phyloP scores from a whole-genome alignment of 2,113 vertebrate genomes.

The Ammospiza caudacuta region DNA sequence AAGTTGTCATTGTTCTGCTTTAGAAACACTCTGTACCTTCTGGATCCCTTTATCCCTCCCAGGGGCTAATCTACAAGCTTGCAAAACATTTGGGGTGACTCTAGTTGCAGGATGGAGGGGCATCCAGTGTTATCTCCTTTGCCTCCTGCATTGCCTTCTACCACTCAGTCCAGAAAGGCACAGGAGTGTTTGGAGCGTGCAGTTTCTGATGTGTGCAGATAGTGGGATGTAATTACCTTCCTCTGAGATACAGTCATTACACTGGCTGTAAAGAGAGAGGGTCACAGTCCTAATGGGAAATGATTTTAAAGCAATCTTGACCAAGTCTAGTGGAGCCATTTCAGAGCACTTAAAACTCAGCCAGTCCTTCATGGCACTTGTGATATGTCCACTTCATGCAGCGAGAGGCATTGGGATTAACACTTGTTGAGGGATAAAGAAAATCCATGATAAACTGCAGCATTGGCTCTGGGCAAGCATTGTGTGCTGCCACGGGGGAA shows the following conservation, averaged over 20 bases:
- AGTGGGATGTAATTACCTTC: constrained; percentile 48
- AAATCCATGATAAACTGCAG: neutral
- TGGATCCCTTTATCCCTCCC: constrained; percentile 46
- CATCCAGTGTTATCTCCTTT: neutral
- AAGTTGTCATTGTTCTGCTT: constrained; percentile 56
- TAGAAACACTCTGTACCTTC: constrained; percentile 42
- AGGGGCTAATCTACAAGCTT: neutral
- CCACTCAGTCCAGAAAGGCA: neutral
- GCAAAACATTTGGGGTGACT: neutral
- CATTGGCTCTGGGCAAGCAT: neutral
- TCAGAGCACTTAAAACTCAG: constrained; percentile 58
- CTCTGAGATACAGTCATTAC: constrained; percentile 15
- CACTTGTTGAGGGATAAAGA: constrained; percentile 8
- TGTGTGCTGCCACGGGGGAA: neutral
- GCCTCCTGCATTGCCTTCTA: neutral
- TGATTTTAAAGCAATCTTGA: constrained; percentile 64
- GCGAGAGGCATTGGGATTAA: neutral
- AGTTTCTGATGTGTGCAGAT: constrained; percentile 26
- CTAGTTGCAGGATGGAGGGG: neutral
- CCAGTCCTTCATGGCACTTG: constrained; percentile 17
- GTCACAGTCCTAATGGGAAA: constrained; percentile 51
- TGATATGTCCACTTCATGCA: constrained; percentile 14
- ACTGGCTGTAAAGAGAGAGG: constrained; percentile 23
- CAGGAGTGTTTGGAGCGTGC: neutral
- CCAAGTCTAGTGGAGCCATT: constrained; percentile 54